A percentile compares a stretch with the other conserved stretches of the same genome.
These are phyloP conservation scores for Bombus superbus DNA, from an alignment of 1,140 invertebrate genomes.

Conservation along the genomic window DNA sequence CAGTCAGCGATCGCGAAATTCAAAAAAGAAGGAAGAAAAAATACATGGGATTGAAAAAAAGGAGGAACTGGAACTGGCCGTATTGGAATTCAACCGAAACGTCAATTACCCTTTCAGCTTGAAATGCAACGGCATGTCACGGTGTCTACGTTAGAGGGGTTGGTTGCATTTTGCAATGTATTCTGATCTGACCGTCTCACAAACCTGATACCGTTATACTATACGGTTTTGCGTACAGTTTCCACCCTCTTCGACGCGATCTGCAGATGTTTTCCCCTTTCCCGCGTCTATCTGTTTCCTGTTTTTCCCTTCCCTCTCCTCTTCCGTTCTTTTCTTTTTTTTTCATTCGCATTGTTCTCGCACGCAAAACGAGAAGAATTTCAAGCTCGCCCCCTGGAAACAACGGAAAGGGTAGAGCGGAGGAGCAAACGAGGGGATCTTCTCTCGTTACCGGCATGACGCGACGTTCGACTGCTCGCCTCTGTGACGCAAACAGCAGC, in stretches of 20 bases:
- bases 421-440: not conserved
- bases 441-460: slow-evolving; percentile 1
- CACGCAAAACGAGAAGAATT: not conserved
- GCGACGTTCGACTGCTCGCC: slow-evolving; percentile 15
- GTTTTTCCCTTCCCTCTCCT: not conserved
- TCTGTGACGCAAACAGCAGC: slow-evolving; percentile 9
- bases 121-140: slow-evolving; percentile 23
- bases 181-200: slow-evolving; percentile 2
- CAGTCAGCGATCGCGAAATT: slow-evolving; percentile 11
- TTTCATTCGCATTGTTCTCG: not conserved
- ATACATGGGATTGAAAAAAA: not conserved
- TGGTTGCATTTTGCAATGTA: slow-evolving; percentile 15
- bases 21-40: not conserved
- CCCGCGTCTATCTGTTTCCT: not conserved
- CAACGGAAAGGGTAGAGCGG: not conserved
- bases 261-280: slow-evolving; percentile 40
- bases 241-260: slow-evolving; percentile 48
- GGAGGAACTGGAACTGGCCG: not conserved
- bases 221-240: slow-evolving; percentile 4
- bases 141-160: not conserved
- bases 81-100: slow-evolving; percentile 39
- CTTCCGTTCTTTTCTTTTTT: too few species aligned
- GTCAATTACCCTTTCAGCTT: slow-evolving; percentile 39
- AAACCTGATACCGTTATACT: slow-evolving; percentile 43
- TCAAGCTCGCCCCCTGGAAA: not conserved